Base-by-base conservation (phyloP, 2,888 invertebrate genomes). In the Boloria euphrosyne region DNA sequence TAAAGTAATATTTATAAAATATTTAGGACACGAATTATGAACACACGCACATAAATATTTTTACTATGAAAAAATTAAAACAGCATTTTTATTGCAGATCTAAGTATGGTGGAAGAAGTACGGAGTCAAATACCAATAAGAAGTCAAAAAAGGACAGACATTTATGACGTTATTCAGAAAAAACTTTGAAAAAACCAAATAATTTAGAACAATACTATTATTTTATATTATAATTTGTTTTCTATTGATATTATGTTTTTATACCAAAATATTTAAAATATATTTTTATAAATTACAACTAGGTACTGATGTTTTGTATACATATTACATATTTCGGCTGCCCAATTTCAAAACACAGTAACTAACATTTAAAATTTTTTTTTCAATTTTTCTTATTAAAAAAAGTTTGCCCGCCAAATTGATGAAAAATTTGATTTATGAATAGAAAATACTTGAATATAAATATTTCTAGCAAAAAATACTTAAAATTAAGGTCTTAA, bases 101-200 rank as follows among this genome's bases (percentile, higher is more conserved):
- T 97, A 72, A 89, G 90, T 3, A 85, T 94, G 65, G 94, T 97
- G 51, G 94, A 96, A 54, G 95, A 96, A 80, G 96, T 97, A 0
- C 93, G 98, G 60, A 93, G 94, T 68, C 97, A 97, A 86, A 97
- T 98, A 81, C 98, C 98, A 0, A 93, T 97, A 17, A 94, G 93
- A 49, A 82, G 79, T 0, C 98, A 98, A 85, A 93, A 95, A 59
- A 93, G 97, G 75, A 88, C 90, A 0, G 97, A 97, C 78, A 75
- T 97, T 18, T 98, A 97, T 77, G 93, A 95, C 31, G 74, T 73
- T 0, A 57, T 77, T 7, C 60, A 50, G 3, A 68, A 66, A 44
- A 54, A 63, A 16, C 60, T 59, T 17, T 68, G 38, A 44, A 57
- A n/a, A 18, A 31, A 27, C 16, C 57, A 7, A 62, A 62, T n/a